Conservation (phyloP, 2,797 vertebrate species). For the Pseudocheirus occidentalis region DNA sequence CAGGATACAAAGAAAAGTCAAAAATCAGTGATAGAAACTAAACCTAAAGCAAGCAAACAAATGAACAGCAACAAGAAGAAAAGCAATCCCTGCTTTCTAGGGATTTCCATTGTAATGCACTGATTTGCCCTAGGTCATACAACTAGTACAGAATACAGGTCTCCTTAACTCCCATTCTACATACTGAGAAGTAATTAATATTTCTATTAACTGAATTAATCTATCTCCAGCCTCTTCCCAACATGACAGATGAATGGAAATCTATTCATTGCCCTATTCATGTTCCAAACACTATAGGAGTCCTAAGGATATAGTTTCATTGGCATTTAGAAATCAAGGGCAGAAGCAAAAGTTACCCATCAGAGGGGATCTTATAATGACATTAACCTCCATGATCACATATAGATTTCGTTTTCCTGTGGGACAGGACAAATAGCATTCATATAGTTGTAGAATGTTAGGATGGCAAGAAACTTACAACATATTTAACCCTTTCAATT, state of each 20-base stretch:
- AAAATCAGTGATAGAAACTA: neutral
- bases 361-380: neutral
- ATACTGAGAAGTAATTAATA: neutral
- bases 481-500: neutral
- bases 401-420: neutral
- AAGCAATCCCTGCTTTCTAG: neutral
- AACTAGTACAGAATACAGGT: neutral
- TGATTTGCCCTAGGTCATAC: neutral
- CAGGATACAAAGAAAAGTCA: neutral
- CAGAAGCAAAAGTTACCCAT: neutral
- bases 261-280: neutral
- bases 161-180: neutral
- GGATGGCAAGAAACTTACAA: neutral
- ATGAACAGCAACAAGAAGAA: neutral
- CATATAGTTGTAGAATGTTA: neutral
- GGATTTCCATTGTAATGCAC: neutral
- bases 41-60: neutral
- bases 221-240: neutral
- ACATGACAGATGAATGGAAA: neutral
- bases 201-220: neutral
- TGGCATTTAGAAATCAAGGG: neutral
- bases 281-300: neutral
- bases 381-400: neutral
- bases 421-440: neutral
- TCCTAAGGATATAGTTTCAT: neutral